These are phyloP conservation scores for Pangasius larnaudii DNA, from an alignment of 2,797 vertebrate genomes.

Conservation along the genomic window DNA sequence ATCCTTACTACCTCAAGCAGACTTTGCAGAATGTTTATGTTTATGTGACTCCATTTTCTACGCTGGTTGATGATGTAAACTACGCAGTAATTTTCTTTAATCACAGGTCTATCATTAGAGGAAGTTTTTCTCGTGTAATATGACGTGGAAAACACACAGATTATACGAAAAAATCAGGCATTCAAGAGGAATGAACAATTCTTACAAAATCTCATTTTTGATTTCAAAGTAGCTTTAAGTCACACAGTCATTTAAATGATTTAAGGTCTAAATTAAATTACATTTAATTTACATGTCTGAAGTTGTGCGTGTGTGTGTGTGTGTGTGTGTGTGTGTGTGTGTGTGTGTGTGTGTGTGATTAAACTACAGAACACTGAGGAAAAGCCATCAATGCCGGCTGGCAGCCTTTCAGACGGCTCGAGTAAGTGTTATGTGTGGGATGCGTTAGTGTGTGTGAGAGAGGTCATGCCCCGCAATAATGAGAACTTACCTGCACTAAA, in stretches of 20 bases:
- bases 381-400: background rate
- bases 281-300: no score
- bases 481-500: background rate
- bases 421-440: background rate
- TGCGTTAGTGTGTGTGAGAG: background rate
- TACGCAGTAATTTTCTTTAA: background rate
- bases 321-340: no score
- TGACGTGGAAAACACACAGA: background rate
- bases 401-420: background rate
- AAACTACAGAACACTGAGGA: background rate
- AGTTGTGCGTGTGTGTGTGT: no score
- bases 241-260: no score
- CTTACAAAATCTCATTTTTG: no score
- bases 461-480: background rate
- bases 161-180: no score
- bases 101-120: background rate
- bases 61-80: background rate
- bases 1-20: no score
- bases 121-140: background rate
- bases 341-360: background rate
- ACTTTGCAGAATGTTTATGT: background rate
- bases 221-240: no score
- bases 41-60: background rate
- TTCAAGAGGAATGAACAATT: no score
- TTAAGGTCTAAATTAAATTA: no score